phyloP scores from a whole-genome alignment of 2,797 vertebrate species.

The Gallirallus australis region DNA sequence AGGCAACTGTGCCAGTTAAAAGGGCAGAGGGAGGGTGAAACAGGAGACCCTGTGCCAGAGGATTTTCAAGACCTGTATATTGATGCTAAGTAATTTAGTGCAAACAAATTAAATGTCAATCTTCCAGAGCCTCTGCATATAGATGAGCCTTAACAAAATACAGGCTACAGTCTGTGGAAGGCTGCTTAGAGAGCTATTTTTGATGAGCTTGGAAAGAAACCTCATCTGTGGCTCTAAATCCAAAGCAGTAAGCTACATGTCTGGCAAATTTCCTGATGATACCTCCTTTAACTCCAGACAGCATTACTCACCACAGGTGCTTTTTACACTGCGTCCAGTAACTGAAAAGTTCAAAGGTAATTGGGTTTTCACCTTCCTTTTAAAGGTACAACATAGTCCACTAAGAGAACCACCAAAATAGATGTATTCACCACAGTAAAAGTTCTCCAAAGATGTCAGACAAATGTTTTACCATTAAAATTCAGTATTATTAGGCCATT shows the following conservation, averaged over 20 bases:
- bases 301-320: not conserved
- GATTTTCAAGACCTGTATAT: not conserved
- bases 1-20: not conserved
- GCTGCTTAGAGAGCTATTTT: not conserved
- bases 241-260: not conserved
- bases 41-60: fast-evolving
- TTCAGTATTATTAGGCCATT: not conserved
- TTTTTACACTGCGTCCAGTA: fast-evolving
- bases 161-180: not conserved
- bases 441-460: not conserved
- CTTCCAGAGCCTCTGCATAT: not conserved
- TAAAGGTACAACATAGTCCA: not conserved
- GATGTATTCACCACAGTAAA: fast-evolving
- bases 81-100: not conserved
- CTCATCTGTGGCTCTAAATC: not conserved
- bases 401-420: not conserved
- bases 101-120: not conserved
- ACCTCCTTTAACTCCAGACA: not conserved
- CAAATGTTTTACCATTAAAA: not conserved
- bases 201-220: not conserved
- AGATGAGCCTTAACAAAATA: not conserved
- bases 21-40: not conserved
- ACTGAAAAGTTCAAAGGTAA: not conserved
- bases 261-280: not conserved
- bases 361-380: not conserved